A percentile compares a stretch with the other conserved stretches of the same genome.
phyloP scores from a whole-genome alignment of 1,140 invertebrate genomes.

The Spodoptera litura region DNA sequence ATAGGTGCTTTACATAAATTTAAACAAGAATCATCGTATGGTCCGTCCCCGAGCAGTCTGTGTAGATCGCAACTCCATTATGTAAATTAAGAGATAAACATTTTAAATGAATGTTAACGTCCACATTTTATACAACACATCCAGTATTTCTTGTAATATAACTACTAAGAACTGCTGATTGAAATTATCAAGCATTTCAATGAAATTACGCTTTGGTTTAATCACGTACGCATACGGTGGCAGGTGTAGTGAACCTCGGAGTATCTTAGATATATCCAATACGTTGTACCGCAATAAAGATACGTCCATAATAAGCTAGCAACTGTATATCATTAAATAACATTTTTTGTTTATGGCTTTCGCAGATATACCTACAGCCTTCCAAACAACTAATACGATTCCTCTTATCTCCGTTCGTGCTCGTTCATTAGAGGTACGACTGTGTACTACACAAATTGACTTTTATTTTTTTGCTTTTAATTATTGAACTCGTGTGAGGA shows the following conservation, averaged over 20 bases:
- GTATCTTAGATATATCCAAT: conserved; percentile 23
- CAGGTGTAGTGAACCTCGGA: conserved; percentile 16
- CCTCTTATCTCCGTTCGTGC: conserved; percentile 20
- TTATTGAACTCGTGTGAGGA: not conserved
- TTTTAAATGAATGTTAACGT: conserved; percentile 60
- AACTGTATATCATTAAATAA: conserved; percentile 41
- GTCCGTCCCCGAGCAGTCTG: conserved; percentile 60
- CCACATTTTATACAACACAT: conserved; percentile 46
- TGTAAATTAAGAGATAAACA: conserved; percentile 64
- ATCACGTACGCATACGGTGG: conserved; percentile 23
- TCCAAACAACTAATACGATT: conserved; percentile 5
- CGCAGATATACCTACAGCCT: conserved; percentile 19
- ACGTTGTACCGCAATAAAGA: conserved; percentile 16
- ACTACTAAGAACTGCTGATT: conserved; percentile 44
- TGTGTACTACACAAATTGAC: conserved; percentile 11
- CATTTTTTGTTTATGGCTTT: conserved; percentile 34
- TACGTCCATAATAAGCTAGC: conserved; percentile 33
- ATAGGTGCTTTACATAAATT: conserved; percentile 50
- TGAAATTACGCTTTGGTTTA: conserved; percentile 37
- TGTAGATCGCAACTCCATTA: conserved; percentile 55
- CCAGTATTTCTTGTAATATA: conserved; percentile 48
- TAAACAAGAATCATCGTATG: conserved; percentile 46
- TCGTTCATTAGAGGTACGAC: not conserved
- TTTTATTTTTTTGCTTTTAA: conserved; percentile 1
- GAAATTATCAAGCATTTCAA: conserved; percentile 48